These are phyloP conservation scores for Sphaerophoria rueppellii DNA, from an alignment of 2,888 invertebrate species.

Conservation along the genomic window DNA sequence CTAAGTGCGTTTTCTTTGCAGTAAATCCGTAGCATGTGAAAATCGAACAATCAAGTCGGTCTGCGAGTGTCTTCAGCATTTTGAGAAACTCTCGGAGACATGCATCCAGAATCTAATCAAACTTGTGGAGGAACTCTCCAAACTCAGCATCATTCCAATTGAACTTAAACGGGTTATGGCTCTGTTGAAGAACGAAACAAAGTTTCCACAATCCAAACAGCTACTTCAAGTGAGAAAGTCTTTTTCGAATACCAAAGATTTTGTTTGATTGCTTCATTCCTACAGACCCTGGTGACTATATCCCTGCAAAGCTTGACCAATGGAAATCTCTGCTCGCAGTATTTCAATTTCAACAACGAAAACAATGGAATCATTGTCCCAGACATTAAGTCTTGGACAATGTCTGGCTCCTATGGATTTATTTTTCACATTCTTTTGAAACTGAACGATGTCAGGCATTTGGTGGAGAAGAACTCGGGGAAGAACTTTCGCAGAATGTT, in stretches of 20 bases:
- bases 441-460: conserved; percentile 80
- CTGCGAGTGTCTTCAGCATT: conserved; percentile 82
- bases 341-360: conserved; percentile 83
- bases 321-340: conserved; percentile 82
- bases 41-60: conserved; percentile 83
- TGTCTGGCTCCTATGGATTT: conserved; percentile 84
- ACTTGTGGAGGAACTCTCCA: conserved; percentile 84
- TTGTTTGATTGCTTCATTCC: conserved; percentile 13
- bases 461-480: conserved; percentile 62
- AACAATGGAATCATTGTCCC: conserved; percentile 84
- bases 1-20: conserved; percentile 76
- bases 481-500: conserved; percentile 82
- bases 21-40: conserved; percentile 84
- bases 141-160: conserved; percentile 83
- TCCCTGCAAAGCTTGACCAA: conserved; percentile 80
- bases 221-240: conserved; percentile 78
- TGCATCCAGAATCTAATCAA: conserved; percentile 83
- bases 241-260: neutral
- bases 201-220: conserved; percentile 79
- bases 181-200: conserved; percentile 78
- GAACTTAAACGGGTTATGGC: conserved; percentile 84
- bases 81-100: conserved; percentile 80
- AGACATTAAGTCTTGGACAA: conserved; percentile 84
- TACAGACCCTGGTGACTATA: conserved; percentile 79
- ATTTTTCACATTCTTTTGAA: conserved; percentile 85